phyloP scores from a whole-genome alignment of 2,113 vertebrate species.

The Microcebus griseorufus region DNA sequence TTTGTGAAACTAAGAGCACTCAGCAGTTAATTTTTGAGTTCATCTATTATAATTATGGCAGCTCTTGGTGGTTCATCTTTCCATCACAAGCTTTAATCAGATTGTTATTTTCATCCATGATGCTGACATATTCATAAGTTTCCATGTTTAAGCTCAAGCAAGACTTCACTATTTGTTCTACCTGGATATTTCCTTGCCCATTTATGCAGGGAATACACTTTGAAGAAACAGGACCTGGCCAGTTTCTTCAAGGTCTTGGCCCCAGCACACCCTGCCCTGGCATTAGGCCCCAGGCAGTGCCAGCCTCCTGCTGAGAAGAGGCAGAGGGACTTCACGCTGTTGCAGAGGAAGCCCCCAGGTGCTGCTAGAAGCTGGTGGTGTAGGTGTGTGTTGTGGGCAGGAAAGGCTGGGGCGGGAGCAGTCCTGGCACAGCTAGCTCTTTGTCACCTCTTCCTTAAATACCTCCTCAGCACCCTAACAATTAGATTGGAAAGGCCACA shows the following conservation, averaged over 20 bases:
- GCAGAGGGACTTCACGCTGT: background rate
- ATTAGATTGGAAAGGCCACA: background rate
- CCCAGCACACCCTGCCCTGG: background rate
- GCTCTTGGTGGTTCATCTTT: background rate
- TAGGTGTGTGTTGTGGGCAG: background rate
- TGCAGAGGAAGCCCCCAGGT: background rate
- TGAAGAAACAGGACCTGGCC: background rate
- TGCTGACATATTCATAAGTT: background rate
- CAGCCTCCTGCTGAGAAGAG: background rate
- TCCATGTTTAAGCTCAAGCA: background rate
- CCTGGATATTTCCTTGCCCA: background rate
- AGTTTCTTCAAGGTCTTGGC: background rate
- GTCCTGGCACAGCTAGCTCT: background rate
- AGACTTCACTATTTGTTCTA: background rate
- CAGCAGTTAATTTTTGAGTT: background rate
- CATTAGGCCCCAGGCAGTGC: background rate
- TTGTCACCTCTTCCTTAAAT: background rate
- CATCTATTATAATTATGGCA: background rate
- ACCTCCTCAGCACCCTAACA: background rate
- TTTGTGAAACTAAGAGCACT: background rate
- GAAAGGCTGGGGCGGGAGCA: background rate
- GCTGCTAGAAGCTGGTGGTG: too few relatives aligned
- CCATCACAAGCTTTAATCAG: background rate
- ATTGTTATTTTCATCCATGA: background rate
- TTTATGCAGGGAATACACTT: background rate